Conservation (phyloP, 2,797 vertebrate genomes). For the Lindbergichthys nudifrons region DNA sequence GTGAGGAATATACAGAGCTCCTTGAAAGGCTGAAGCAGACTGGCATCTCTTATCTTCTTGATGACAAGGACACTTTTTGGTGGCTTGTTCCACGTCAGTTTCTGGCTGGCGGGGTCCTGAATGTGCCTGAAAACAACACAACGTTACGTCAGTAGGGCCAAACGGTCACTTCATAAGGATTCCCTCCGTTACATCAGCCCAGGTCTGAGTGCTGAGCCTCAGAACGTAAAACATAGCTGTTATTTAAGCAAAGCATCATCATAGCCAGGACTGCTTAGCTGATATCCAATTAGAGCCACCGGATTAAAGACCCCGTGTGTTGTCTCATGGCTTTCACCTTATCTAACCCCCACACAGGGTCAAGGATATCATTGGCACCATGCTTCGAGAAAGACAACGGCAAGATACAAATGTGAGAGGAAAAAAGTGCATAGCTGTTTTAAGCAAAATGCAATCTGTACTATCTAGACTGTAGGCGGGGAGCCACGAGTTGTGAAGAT, state of each 20-base stretch:
- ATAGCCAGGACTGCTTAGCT: constrained; percentile 12
- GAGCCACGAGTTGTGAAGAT: not conserved
- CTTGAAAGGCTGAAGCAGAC: constrained; percentile 94
- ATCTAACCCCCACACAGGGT: not conserved
- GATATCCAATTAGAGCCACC: constrained; percentile 49
- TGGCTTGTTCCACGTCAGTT: constrained; percentile 96
- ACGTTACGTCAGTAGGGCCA: not conserved
- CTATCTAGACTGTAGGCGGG: not conserved
- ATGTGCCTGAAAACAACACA: constrained; percentile 89
- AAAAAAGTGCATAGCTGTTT: not conserved
- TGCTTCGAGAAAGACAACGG: not conserved
- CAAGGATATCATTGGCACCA: not conserved
- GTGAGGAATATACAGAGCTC: constrained; percentile 94
- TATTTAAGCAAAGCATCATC: constrained; percentile 2
- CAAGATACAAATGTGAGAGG: not conserved
- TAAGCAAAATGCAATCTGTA: not conserved
- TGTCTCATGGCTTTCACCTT: constrained; percentile 5
- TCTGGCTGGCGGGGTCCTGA: constrained; percentile 97
- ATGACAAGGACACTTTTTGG: constrained; percentile 98
- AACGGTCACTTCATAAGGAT: not conserved
- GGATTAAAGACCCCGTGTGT: constrained; percentile 25
- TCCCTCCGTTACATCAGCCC: not conserved
- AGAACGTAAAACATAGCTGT: no score
- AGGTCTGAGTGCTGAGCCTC: not conserved
- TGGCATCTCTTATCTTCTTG: constrained; percentile 94